phyloP scores from a whole-genome alignment of 2,113 vertebrate species.

The Mormyrus lacerda region DNA sequence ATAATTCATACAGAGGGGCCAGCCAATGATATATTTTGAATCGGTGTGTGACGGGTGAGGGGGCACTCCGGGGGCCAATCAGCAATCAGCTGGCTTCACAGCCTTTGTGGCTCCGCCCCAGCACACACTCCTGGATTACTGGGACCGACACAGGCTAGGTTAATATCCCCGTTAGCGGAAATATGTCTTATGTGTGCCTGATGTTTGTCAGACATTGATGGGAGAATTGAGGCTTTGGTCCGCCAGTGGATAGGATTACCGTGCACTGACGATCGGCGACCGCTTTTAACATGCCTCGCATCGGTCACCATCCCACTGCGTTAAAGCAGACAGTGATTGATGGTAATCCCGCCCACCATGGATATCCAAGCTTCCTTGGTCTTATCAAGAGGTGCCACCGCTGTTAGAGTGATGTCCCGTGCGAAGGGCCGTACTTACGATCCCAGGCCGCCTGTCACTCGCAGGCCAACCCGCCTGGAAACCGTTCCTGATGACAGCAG shows the following conservation, averaged over 20 bases:
- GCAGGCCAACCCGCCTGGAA: not conserved
- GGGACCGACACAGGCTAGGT: not conserved
- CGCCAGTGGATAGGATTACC: not conserved
- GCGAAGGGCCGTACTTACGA: not conserved
- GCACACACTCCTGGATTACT: not conserved
- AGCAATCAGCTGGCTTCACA: not conserved
- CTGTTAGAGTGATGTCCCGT: slow-evolving; percentile 1
- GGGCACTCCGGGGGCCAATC: not conserved
- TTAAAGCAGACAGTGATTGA: not conserved
- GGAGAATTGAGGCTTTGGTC: not conserved
- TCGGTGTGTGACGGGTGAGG: not conserved
- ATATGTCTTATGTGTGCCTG: not conserved
- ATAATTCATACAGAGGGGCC: not conserved
- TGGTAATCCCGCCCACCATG: not conserved
- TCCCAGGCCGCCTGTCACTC: not conserved
- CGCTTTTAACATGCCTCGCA: not conserved
- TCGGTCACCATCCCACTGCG: not conserved
- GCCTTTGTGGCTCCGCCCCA: not conserved
- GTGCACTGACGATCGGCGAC: not conserved
- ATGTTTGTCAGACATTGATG: not conserved
- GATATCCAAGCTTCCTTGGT: not conserved
- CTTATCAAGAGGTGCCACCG: not conserved
- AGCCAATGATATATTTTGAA: not conserved
- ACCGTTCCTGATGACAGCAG: not conserved
- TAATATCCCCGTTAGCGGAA: not conserved